Base-by-base conservation (phyloP, 2,113 vertebrate species). In the Epinephelus fuscoguttatus region DNA sequence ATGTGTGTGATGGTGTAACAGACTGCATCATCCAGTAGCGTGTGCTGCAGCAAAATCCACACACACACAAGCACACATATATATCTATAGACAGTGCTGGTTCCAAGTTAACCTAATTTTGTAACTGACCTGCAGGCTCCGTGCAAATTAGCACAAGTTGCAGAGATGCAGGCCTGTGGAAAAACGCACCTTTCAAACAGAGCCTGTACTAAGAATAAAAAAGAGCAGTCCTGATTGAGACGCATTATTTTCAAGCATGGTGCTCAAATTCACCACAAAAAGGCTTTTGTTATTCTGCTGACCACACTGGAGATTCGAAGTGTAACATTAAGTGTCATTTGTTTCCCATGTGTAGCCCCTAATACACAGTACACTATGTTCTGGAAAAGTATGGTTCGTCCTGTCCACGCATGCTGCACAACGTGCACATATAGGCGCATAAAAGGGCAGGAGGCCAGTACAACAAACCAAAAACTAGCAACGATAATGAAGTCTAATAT, bases 371-470 rank as follows among this genome's bases (percentile, higher is more conserved):
- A 56, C 67, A 60, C 15, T 6, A 27, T 76, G 75, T 82, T 70
- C 78, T 78, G 66, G 60, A 82, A 74, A 72, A 84, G 74, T 69
- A 52, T 73, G 21, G 6, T 19, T 30, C 13, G 2, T 73, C 67
- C 45, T 59, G 17, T 82, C 42, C 40, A 62, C 68, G 76, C 70
- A 87, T 27, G 78, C 40, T 72, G 55, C 49, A 59, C 59, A 78
- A 78, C 4, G 21, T 27, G 1, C 63, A 61, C 55, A 75, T 27
- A 55, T 62, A 56, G 52, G 56, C 8, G 1, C 62, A 27, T 56
- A n/a, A 74, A 62, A 52, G 67, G 10, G 2, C 40, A 74, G 30
- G 4, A 27, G 27, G 27, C 68, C 21, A 52, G 76, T 42, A 17
- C 50, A 82, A 37, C 10, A 11, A 23, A 23, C 0, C 40, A 70